Base-by-base conservation (phyloP, 1,140 invertebrate species). In the Heliconius hermathena region DNA sequence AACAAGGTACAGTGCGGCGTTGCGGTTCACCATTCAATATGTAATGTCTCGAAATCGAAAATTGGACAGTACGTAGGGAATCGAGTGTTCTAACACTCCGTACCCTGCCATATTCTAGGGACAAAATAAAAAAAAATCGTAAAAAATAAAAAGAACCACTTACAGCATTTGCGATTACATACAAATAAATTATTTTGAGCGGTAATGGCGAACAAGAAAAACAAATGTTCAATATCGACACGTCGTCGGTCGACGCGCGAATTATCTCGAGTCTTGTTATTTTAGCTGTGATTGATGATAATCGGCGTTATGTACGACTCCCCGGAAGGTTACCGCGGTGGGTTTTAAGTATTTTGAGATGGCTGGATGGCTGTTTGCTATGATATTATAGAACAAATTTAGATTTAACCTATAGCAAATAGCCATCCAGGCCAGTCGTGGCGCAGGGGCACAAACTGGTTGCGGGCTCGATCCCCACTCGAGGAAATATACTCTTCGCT, bases 141-240 rank as follows among this genome's bases (percentile, higher is more conserved):
- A 26, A 57, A 22, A 57, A 57, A 22, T n/a, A 57, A 20, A 66
- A 52, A 52, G 0, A 0, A 52, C 8, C 26, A 66, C 60, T 66
- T 29, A 66, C 26, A 29, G 26, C 26, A 13, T 29, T 26, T 18
- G 11, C 26, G 0, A 66, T 66, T 29, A 82, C 77, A 79, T 79
- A 79, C 79, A 81, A 79, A 79, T 79, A 81, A 77, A 77, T 49
- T 75, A 79, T 78, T 80, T 76, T 80, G 13, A 66, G 26, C 60
- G 8, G 60, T 66, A 66, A 66, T 66, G 26, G 60, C 26, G 26
- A 13, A 74, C 57, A 74, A 81, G 76, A 81, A 81, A 77, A 81
- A 81, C 79, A 77, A 73, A 46, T 76, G 75, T 38, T 66, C 60
- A 71, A 33, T 76, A 80, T 77, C 79, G 71, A 81, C 60, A 66